Evolutionary conservation across 2,797 vertebrate genomes (phyloP).

Genomic region (Sebastolobus alascanus): DNA sequence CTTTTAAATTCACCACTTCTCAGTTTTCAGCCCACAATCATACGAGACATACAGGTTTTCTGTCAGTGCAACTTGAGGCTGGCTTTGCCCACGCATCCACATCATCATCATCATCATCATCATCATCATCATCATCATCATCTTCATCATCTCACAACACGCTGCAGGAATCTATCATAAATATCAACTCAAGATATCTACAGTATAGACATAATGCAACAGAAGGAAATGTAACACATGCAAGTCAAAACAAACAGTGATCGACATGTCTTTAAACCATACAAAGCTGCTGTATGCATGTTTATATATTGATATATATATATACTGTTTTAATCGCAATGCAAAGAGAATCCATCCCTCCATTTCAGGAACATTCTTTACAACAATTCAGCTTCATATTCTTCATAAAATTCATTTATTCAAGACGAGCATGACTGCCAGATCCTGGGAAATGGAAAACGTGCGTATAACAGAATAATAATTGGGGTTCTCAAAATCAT

Average conservation of each 20-base stretch:
- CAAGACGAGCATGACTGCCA: background rate
- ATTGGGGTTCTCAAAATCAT: background rate
- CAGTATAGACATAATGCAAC: conserved; percentile 51
- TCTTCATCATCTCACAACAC: conserved; percentile 30
- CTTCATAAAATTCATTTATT: conserved; percentile 8
- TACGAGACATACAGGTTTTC: conserved; percentile 22
- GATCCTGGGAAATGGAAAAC: background rate
- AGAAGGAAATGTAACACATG: conserved; percentile 49
- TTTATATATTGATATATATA: background rate
- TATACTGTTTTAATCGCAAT: conserved; percentile 8
- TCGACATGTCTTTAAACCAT: conserved; percentile 29
- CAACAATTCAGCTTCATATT: conserved; percentile 28
- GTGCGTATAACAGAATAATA: background rate
- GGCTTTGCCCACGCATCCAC: conserved; percentile 11
- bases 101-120: background rate
- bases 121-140: background rate
- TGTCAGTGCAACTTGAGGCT: conserved; percentile 57
- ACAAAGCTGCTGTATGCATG: conserved; percentile 10
- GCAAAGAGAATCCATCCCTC: conserved; percentile 20
- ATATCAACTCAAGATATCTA: conserved; percentile 65
- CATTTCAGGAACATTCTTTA: conserved; percentile 4
- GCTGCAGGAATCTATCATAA: conserved; percentile 46
- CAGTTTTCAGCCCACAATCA: conserved; percentile 18
- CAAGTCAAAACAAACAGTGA: conserved; percentile 39
- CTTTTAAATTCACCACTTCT: conserved; percentile 25